Percentiles rank a stretch among this genome's conserved stretches.
Evolutionary conservation across 2,888 invertebrate genomes (phyloP).

Genomic region (Biston betularia): DNA sequence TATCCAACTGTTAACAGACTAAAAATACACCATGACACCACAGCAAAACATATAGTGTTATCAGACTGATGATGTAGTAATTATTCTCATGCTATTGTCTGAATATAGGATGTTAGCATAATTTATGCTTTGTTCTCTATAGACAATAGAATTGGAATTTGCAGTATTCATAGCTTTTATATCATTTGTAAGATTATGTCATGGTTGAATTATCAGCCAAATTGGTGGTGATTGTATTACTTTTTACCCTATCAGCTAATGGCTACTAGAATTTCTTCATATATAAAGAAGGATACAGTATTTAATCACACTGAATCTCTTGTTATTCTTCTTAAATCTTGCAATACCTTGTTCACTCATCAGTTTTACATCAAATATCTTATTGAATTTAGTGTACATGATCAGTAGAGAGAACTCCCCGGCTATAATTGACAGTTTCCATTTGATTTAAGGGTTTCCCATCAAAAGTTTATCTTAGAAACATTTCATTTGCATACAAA

Average conservation of each 20-base stretch:
- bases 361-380: background rate
- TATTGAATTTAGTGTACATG: slow-evolving; percentile 14
- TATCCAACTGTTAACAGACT: slow-evolving; percentile 9
- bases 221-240: too few relatives aligned
- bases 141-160: slow-evolving; percentile 25
- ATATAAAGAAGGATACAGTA: background rate
- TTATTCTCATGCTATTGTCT: slow-evolving; percentile 17
- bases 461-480: slow-evolving; percentile 12
- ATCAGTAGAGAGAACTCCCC: slow-evolving; percentile 13
- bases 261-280: too few relatives aligned
- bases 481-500: slow-evolving; percentile 17
- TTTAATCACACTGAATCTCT: background rate
- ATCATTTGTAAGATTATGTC: background rate
- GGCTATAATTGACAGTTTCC: slow-evolving; percentile 6
- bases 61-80: slow-evolving; percentile 20
- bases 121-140: slow-evolving; percentile 6
- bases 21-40: slow-evolving; percentile 30
- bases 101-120: slow-evolving; percentile 9
- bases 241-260: too few relatives aligned
- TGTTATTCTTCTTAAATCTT: too few relatives aligned
- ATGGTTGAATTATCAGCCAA: background rate
- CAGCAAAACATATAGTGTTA: slow-evolving; percentile 22
- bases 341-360: background rate
- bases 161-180: background rate
- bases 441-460: slow-evolving; percentile 21